Evolutionary conservation across 2,113 vertebrate genomes (phyloP).

Genomic region (Triplophysa siluroides): DNA sequence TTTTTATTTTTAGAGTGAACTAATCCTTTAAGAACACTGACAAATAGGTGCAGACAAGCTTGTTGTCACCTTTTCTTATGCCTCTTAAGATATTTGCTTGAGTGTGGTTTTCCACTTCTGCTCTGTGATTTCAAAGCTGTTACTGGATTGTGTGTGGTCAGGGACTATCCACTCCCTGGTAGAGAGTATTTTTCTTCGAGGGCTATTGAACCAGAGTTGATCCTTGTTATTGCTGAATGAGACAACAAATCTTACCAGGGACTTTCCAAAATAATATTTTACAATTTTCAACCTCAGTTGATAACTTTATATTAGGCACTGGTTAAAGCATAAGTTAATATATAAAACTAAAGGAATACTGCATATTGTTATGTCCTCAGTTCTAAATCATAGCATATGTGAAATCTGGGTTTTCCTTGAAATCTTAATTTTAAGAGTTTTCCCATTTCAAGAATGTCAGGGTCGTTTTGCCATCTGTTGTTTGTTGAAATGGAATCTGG

Average conservation of each 20-base stretch:
- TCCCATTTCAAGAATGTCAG: conserved; percentile 17
- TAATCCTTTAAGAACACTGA: not conserved
- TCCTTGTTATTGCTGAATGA: conserved; percentile 44
- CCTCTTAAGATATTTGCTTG: conserved; percentile 39
- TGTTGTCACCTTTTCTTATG: conserved; percentile 40
- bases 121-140: conserved; percentile 44
- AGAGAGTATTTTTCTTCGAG: conserved; percentile 42
- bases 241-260: conserved; percentile 47
- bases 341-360: conserved; percentile 47
- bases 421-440: conserved; percentile 2
- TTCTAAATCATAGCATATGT: conserved; percentile 37
- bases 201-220: conserved; percentile 37
- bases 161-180: conserved; percentile 22
- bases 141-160: conserved; percentile 53
- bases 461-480: conserved; percentile 30
- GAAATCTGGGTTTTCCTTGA: conserved; percentile 17
- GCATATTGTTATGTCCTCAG: conserved; percentile 16
- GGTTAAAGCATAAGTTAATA: conserved; percentile 27
- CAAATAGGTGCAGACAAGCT: conserved; percentile 16
- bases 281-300: conserved; percentile 36
- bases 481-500: conserved; percentile 5
- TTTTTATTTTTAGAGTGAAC: no score
- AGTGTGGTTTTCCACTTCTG: conserved; percentile 42
- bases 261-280: conserved; percentile 50
- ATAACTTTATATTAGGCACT: conserved; percentile 17